A percentile compares a stretch with the other conserved stretches of the same genome.
Conservation (phyloP, 2,888 invertebrate genomes). For the Hermodice carunculata region DNA sequence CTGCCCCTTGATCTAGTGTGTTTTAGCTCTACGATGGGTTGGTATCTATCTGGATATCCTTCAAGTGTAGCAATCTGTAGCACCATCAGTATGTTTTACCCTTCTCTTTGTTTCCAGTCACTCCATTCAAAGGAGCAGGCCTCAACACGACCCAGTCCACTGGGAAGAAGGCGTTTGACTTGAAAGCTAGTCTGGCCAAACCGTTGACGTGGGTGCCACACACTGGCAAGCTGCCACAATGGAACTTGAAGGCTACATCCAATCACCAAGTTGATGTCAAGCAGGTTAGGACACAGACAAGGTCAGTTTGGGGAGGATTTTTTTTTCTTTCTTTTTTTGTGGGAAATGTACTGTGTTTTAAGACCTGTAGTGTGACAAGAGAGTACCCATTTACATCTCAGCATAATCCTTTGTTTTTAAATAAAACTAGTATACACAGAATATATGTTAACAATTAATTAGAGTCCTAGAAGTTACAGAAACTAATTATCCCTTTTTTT, state of each 20-base stretch:
- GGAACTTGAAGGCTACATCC: slow-evolving; percentile 21
- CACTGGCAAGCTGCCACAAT: slow-evolving; percentile 59
- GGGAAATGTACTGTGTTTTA: too few relatives aligned
- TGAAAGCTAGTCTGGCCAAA: slow-evolving; percentile 58
- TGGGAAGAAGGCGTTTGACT: slow-evolving; percentile 49
- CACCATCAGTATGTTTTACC: too few relatives aligned
- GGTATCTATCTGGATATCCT: too few relatives aligned
- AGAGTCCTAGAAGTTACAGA: too few relatives aligned
- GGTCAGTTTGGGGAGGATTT: slow-evolving; percentile 5
- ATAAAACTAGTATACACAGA: too few relatives aligned
- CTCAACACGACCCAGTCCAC: neutral
- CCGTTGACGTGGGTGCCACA: slow-evolving; percentile 63
- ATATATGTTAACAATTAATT: too few relatives aligned
- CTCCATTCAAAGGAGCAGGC: slow-evolving; percentile 16
- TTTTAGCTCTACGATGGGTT: neutral
- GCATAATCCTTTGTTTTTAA: too few relatives aligned
- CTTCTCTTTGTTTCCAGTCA: slow-evolving; percentile 20
- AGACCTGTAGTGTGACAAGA: too few relatives aligned
- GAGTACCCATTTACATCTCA: too few relatives aligned
- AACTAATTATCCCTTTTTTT: too few relatives aligned
- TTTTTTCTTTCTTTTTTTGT: too few relatives aligned
- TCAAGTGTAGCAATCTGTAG: too few relatives aligned
- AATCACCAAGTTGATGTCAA: slow-evolving; percentile 8
- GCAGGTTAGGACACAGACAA: slow-evolving; percentile 25
- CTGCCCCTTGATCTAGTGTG: neutral